Percentiles rank a stretch among this genome's conserved stretches.
These are phyloP conservation scores for Achatina immaculata DNA, from an alignment of 1,140 invertebrate species.

Conservation along the genomic window DNA sequence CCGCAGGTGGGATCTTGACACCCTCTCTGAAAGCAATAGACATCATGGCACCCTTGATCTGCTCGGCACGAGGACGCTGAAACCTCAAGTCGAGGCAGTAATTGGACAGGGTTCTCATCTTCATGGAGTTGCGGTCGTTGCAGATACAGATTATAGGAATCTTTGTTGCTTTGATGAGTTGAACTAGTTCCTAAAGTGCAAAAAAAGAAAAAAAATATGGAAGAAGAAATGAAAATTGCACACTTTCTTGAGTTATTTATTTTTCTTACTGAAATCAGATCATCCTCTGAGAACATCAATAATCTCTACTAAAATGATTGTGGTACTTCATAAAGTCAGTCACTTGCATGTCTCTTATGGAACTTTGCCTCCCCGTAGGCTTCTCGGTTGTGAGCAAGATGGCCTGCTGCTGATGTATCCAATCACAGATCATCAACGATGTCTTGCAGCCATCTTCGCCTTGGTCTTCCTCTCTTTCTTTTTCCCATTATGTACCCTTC, in stretches of 20 bases:
- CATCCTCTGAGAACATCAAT: background rate
- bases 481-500: too few relatives aligned
- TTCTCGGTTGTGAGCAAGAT: too few relatives aligned
- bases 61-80: slow-evolving; percentile 86
- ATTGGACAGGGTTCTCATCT: slow-evolving; percentile 93
- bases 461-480: too few relatives aligned
- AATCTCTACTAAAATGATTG: background rate
- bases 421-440: too few relatives aligned
- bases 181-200: slow-evolving; percentile 84
- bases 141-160: slow-evolving; percentile 99
- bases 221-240: background rate
- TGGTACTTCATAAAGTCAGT: too few relatives aligned
- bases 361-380: too few relatives aligned
- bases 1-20: slow-evolving; percentile 81
- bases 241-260: too few relatives aligned
- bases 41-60: slow-evolving; percentile 93
- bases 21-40: slow-evolving; percentile 93
- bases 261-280: too few relatives aligned
- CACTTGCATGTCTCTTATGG: too few relatives aligned
- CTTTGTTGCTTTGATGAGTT: slow-evolving; percentile 89
- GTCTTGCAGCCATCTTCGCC: too few relatives aligned
- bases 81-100: slow-evolving; percentile 95
- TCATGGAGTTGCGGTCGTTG: slow-evolving; percentile 94
- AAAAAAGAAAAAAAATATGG: too few relatives aligned
- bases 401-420: too few relatives aligned